Evolutionary conservation across 2,888 invertebrate species (phyloP), one percentile per base, ranked within the genome.

Genomic region (Acleris sparsana): DNA sequence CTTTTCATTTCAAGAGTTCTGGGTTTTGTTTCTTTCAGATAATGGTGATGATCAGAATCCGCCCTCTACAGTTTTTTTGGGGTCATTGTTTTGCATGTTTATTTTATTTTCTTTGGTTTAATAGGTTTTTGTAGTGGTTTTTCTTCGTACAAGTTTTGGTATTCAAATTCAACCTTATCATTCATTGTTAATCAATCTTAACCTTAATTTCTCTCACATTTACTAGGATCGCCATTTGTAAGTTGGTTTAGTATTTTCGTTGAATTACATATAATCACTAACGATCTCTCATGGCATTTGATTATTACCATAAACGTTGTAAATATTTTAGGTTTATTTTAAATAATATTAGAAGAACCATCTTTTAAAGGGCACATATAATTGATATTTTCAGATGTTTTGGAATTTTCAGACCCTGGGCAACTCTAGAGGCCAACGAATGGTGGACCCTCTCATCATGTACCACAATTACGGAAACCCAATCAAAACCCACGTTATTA

Each of bases 361-460:
- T 16, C 52, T 5, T 13, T 52, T 7, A 33, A 68, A 74, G 80
- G 70, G 74, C 78, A 74, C 74, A 72, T 85, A 71, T 89, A 84
- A 91, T 91, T 93, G 92, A 93, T 93, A 88, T 89, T 91, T 93
- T 88, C 94, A 97, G 97, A 94, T 94, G 87, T 95, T 96, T 84
- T 96, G 96, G 96, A 96, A 96, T 79, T 96, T 96, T 85, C 97
- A 96, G 95, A 94, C 94, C 53, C 94, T 94, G 75, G 93, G 94
- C 0, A 95, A 95, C 85, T 95, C 95, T 0, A 93, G 95, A 68
- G 96, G 95, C 48, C 96, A 96, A 83, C 93, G 96, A 65, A 95
- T 95, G 89, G 90, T 86, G 0, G 91, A 92, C 60, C 92, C 88
- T 0, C 79, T 90, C 20, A 82, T 86, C 17, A 85, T 88, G 85